Evolutionary conservation across 2,113 vertebrate genomes (phyloP).

Genomic region (Beaufortia kweichowensis): DNA sequence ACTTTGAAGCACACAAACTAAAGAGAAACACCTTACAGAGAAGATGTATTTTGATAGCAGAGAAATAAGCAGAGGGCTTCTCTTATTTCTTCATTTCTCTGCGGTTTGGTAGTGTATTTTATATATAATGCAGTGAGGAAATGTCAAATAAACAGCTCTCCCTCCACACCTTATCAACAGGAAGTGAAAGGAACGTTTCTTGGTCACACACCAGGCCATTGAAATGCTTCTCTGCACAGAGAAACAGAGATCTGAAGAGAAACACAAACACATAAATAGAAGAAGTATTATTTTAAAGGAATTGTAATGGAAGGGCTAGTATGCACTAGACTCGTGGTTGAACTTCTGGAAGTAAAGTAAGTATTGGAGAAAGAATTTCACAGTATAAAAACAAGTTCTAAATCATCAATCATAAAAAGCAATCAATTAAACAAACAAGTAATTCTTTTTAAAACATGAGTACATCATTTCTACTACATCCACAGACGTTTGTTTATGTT

Average conservation of each 20-base stretch:
- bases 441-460: no score
- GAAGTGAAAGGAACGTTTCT: constrained; percentile 37
- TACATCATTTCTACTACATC: background rate
- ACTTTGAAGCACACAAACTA: background rate
- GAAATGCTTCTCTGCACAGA: background rate
- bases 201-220: background rate
- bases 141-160: constrained; percentile 56
- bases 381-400: background rate
- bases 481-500: constrained; percentile 5
- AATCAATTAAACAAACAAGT: no score
- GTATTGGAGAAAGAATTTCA: no score
- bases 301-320: no score
- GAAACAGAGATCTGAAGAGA: background rate
- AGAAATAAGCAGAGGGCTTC: background rate
- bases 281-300: background rate
- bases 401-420: no score
- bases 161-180: constrained; percentile 50
- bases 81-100: constrained; percentile 47
- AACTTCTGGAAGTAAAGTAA: no score
- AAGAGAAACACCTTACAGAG: background rate
- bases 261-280: background rate
- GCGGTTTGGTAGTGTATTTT: constrained; percentile 37
- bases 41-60: background rate
- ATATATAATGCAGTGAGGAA: constrained; percentile 50
- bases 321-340: no score